These are phyloP conservation scores for Drosophila erecta DNA, from an alignment of 1,140 invertebrate species.

Conservation along the genomic window DNA sequence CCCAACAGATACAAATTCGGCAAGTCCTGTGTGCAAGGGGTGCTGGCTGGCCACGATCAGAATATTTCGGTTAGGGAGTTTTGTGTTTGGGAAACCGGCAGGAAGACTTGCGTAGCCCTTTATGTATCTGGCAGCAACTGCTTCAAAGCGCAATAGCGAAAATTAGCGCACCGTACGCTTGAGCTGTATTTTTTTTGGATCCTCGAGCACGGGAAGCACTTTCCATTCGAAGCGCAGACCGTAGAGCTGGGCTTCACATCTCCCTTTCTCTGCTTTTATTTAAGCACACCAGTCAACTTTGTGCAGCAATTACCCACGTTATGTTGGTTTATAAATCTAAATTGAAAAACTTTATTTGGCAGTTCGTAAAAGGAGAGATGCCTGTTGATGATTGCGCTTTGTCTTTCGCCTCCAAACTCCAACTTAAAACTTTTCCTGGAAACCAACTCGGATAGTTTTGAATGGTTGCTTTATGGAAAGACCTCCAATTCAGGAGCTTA, in stretches of 20 bases:
- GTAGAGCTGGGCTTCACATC: no score
- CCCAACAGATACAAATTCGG: constrained; percentile 60
- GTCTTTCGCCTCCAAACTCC: neutral
- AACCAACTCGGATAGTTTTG: neutral
- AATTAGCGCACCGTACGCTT: constrained; percentile 40
- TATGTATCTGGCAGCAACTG: constrained; percentile 7
- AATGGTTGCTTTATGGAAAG: neutral
- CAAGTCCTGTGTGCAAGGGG: constrained; percentile 16
- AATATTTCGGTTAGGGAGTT: constrained; percentile 46
- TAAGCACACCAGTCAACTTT: neutral
- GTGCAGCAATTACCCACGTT: constrained; percentile 14
- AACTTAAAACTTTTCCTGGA: constrained; percentile 29
- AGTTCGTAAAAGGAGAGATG: constrained; percentile 4
- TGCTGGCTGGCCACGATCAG: constrained; percentile 4
- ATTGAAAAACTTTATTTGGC: constrained; percentile 55
- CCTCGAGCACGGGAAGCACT: neutral
- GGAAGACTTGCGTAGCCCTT: constrained; percentile 15
- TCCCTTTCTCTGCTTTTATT: neutral
- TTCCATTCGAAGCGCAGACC: constrained; percentile 10
- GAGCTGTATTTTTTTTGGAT: neutral
- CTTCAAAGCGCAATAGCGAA: constrained; percentile 16
- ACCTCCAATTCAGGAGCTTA: no score
- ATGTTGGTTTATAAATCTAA: constrained; percentile 52
- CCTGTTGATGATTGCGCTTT: constrained; percentile 36
- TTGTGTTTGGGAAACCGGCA: constrained; percentile 13